Percentiles rank a stretch among this genome's conserved stretches.
Conservation (phyloP, 2,888 invertebrate species). For the Itoplectis maculator region DNA sequence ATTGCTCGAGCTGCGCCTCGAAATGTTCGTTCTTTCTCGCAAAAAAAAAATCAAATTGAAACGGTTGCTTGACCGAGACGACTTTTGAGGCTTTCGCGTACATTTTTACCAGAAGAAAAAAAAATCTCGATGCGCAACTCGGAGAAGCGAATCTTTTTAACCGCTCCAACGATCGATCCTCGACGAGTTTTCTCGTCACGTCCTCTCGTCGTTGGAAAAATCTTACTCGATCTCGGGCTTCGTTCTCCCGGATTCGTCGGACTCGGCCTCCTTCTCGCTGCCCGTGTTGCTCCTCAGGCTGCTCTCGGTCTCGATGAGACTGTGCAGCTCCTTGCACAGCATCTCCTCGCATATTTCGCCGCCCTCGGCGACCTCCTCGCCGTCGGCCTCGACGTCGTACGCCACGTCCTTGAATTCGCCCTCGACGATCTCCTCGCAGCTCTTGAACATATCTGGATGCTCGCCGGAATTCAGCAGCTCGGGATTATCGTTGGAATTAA, state of each 20-base stretch:
- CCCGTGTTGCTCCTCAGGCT: slow-evolving; percentile 64
- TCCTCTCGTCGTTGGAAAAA: not conserved
- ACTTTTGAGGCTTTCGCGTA: too few relatives aligned
- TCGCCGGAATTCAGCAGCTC: slow-evolving; percentile 76
- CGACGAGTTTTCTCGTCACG: too few relatives aligned
- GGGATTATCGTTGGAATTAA: slow-evolving; percentile 81
- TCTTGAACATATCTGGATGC: slow-evolving; percentile 81
- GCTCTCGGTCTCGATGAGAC: slow-evolving; percentile 80
- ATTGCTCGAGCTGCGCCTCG: too few relatives aligned
- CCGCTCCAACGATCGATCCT: slow-evolving; percentile 16
- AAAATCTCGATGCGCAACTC: too few relatives aligned
- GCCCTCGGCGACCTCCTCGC: slow-evolving; percentile 76
- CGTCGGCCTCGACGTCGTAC: slow-evolving; percentile 70
- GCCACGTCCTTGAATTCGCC: slow-evolving; percentile 75
- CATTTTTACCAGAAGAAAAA: too few relatives aligned
- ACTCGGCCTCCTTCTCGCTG: slow-evolving; percentile 63
- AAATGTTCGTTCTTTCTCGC: too few relatives aligned
- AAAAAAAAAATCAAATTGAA: too few relatives aligned
- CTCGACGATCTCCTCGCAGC: slow-evolving; percentile 80
- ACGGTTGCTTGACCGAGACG: too few relatives aligned
- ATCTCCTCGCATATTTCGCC: slow-evolving; percentile 79
- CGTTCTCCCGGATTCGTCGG: slow-evolving; percentile 54
- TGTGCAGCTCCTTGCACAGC: slow-evolving; percentile 80
- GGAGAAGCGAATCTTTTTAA: too few relatives aligned
- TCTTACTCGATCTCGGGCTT: slow-evolving; percentile 53